phyloP scores from a whole-genome alignment of 1,140 invertebrate species.

The Eciton burchellii region DNA sequence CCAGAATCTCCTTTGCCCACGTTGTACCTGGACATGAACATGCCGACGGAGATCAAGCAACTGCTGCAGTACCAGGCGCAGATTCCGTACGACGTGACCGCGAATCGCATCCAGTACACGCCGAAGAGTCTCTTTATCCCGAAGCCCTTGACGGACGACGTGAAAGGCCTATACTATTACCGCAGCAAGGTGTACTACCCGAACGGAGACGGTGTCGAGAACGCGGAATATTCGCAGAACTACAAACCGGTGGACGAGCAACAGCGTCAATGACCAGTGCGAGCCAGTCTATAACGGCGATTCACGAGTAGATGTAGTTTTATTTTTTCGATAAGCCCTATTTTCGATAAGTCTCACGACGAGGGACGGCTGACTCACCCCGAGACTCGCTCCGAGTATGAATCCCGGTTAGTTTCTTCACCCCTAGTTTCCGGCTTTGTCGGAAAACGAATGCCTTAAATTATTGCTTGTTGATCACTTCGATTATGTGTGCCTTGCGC shows the following conservation, averaged over 20 bases:
- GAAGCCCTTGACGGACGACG: constrained; percentile 75
- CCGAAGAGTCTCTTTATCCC: constrained; percentile 81
- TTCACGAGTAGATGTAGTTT: constrained; percentile 29
- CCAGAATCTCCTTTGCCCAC: background rate
- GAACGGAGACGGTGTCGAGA: constrained; percentile 46
- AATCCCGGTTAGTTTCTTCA: background rate
- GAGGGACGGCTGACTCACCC: background rate
- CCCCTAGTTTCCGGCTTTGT: background rate
- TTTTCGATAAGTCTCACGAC: background rate
- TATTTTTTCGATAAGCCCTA: too few relatives aligned
- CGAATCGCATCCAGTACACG: constrained; percentile 80
- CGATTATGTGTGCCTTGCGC: background rate
- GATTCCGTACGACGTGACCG: constrained; percentile 82
- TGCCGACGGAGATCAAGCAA: constrained; percentile 80
- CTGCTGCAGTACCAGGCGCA: constrained; percentile 81
- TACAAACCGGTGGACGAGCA: constrained; percentile 61
- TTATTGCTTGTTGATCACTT: constrained; percentile 38
- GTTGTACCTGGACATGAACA: constrained; percentile 64
- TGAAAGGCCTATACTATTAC: constrained; percentile 76
- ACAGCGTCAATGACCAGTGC: constrained; percentile 60
- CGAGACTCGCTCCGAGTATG: background rate
- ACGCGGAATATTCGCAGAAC: constrained; percentile 44
- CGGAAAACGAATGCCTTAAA: constrained; percentile 25
- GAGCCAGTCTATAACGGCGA: background rate
- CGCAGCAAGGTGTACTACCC: constrained; percentile 80